A percentile compares a stretch with the other conserved stretches of the same genome.
Conservation (phyloP, 2,888 invertebrate genomes). For the Odontocolon sp. region DNA sequence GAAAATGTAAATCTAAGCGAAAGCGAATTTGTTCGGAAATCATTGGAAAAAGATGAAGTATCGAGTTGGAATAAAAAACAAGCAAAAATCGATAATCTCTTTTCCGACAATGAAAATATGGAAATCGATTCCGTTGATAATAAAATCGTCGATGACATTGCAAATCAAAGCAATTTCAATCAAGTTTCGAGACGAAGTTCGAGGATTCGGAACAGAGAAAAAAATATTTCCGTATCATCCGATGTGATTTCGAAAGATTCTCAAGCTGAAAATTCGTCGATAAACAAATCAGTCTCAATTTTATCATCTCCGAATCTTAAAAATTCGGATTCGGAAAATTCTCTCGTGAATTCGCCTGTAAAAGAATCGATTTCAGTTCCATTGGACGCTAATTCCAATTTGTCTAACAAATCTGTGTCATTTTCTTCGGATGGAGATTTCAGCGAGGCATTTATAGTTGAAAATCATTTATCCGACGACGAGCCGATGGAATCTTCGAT, state of each 20-base stretch:
- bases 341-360: not conserved
- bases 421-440: not conserved
- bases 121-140: not conserved
- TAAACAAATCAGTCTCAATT: not conserved
- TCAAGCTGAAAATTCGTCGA: not conserved
- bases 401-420: not conserved
- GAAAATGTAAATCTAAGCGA: slow-evolving; percentile 9
- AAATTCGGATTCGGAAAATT: not conserved
- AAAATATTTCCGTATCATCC: not conserved
- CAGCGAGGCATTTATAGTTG: not conserved
- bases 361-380: not conserved
- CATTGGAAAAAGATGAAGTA: not conserved
- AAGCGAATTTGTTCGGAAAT: not conserved
- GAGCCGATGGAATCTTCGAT: not conserved
- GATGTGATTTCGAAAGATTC: too few relatives aligned
- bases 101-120: not conserved
- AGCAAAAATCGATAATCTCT: not conserved
- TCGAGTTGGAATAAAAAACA: not conserved
- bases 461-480: not conserved
- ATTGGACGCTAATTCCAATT: not conserved
- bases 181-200: not conserved
- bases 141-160: not conserved
- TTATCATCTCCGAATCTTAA: not conserved
- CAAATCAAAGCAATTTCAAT: not conserved
- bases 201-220: slow-evolving; percentile 16